These are phyloP conservation scores for Melanocharis versteri DNA, from an alignment of 2,113 vertebrate species.

Conservation along the genomic window DNA sequence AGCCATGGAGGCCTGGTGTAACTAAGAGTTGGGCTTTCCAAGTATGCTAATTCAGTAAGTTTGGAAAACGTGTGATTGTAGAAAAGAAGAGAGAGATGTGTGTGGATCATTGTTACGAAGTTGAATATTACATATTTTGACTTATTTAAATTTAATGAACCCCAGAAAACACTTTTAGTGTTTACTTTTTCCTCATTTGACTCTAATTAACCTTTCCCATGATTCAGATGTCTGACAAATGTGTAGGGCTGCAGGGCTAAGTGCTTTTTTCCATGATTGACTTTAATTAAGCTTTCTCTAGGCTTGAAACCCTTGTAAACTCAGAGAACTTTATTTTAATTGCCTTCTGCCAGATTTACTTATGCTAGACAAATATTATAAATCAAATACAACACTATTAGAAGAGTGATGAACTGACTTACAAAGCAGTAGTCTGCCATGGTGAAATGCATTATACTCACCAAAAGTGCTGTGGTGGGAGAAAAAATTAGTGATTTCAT, in stretches of 20 bases:
- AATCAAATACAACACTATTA: constrained; percentile 24
- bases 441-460: background rate
- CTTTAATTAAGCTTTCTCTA: constrained; percentile 70
- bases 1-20: background rate
- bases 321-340: constrained; percentile 67
- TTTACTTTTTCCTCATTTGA: constrained; percentile 65
- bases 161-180: constrained; percentile 42
- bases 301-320: constrained; percentile 52
- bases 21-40: background rate
- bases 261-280: constrained; percentile 61
- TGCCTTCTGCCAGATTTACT: constrained; percentile 63
- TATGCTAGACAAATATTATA: constrained; percentile 58
- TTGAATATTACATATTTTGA: constrained; percentile 52
- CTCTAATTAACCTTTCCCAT: constrained; percentile 70
- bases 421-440: background rate
- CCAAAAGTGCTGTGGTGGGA: background rate
- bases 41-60: background rate
- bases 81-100: background rate
- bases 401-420: background rate
- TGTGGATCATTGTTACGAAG: background rate
- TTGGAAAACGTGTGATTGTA: background rate
- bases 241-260: constrained; percentile 53
- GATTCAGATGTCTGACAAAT: constrained; percentile 69
- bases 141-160: constrained; percentile 61
- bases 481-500: background rate